These are phyloP conservation scores for Tetramorium bicarinatum DNA, from an alignment of 2,888 invertebrate genomes.

Conservation along the genomic window DNA sequence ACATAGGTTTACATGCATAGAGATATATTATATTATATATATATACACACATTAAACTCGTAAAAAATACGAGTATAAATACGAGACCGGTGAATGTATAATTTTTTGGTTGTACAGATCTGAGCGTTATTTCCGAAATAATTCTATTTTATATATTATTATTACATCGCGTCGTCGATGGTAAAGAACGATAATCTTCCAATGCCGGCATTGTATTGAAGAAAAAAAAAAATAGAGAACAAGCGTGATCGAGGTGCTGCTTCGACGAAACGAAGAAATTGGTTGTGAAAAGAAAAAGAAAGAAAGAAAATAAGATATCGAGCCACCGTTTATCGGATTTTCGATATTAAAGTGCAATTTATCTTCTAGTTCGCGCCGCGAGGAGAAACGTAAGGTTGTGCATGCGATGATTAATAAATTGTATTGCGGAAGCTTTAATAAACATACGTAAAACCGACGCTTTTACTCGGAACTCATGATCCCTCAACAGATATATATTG, in stretches of 20 bases:
- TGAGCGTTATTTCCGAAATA: constrained; percentile 79
- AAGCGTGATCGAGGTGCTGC: not conserved
- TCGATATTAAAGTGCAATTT: constrained; percentile 11
- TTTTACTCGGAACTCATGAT: not conserved
- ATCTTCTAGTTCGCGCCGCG: constrained; percentile 56
- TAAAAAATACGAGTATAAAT: constrained; percentile 69
- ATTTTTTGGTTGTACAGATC: constrained; percentile 82
- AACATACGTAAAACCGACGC: constrained; percentile 76
- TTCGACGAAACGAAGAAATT: constrained; percentile 1
- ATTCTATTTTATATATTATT: constrained; percentile 81
- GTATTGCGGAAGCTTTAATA: constrained; percentile 81
- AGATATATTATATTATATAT: constrained; percentile 65
- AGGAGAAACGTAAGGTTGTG: constrained; percentile 71
- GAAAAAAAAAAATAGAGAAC: constrained; percentile 19
- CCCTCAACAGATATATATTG: not conserved
- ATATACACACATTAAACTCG: constrained; percentile 36
- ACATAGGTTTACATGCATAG: constrained; percentile 66
- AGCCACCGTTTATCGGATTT: constrained; percentile 16
- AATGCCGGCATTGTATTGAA: constrained; percentile 74
- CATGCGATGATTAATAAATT: constrained; percentile 74
- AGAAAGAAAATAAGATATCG: not conserved
- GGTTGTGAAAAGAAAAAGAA: constrained; percentile 42
- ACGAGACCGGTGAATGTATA: constrained; percentile 70
- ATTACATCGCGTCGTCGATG: constrained; percentile 66
- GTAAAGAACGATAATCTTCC: constrained; percentile 73